Base-by-base conservation (phyloP, 2,888 invertebrate species). In the Mimas tiliae region DNA sequence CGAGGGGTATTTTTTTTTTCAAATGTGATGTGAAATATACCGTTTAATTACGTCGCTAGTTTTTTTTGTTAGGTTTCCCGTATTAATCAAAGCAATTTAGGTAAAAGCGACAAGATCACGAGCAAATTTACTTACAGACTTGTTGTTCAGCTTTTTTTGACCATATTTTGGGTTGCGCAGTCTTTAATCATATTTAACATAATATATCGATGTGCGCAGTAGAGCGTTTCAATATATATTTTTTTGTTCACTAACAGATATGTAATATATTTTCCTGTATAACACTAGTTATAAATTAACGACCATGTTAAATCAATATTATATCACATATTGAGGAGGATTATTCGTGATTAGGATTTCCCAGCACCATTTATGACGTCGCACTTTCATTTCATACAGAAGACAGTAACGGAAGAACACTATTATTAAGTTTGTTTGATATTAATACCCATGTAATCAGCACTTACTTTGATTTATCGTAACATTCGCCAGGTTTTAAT, bases 1-100 rank as follows among this genome's bases (percentile, higher is more conserved):
- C 27, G 27, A 27, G 1, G 27, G 27, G 27, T 27, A 27, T 27
- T 27, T 75, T 77, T 75, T 80, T 81, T 80, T 81, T 76, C 72
- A 58, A 42, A 42, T 58, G 42, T 58, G 38, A 42, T 58, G 42
- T 58, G 38, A 42, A 42, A 58, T 19, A 42, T 19, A 38, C 4
- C 16, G 16, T 58, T 58, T 58, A 58, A 58, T 58, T 58, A 58
- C 2, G 16, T 38, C 19, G 12, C 55, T 0, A 9, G 38, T 58
- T 34, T 58, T 34, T 58, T 9, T 38, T 16, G n/a, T 55, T 4
- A 38, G 7, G 34, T 0, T 55, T 55, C 9, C 16, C 33, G 52
- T 27, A 3, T 52, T 27, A 52, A 42, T 42, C 42, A 6, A 52
- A 27, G 12, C 11, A 33, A 52, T 52, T 27, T 52, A 27, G 21